Evolutionary conservation across 2,113 vertebrate species (phyloP), one percentile per base, ranked within the genome.

Genomic region (Epinephelus moara): DNA sequence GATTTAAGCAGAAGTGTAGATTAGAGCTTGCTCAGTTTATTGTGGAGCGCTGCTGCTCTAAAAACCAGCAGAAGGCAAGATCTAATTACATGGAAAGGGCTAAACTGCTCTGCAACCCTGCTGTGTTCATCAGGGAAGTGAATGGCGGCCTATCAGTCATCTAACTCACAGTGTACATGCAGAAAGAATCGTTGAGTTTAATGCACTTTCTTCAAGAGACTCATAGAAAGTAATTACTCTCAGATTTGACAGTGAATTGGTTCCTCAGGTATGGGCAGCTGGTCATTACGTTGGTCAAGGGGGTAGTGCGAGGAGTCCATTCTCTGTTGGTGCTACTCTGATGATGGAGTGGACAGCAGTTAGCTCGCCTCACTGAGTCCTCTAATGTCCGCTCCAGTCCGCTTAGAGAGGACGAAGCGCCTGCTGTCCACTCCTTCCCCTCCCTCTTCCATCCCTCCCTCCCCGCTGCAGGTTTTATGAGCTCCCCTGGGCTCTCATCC

Each of bases 401-500:
- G 86, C 90, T 90, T 82, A 88, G 91, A 90, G 84, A 92, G 93
- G 91, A 93, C 93, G 82, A 90, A 87, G 88, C 66, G 93, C 92
- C 95, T 94, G 93, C 93, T 95, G 93, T 95, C 94, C 93, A 92
- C 91, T 94, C 86, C 85, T 87, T 91, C 79, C 80, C 81, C 81
- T 81, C 80, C 85, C 50, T 62, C 78, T 56, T 86, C 87, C 86
- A 77, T 87, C 84, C 78, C 86, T 90, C 85, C 86, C 92, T 91
- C 89, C 90, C 89, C 30, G 53, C 91, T 94, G 91, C 92, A 95
- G 95, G 91, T 96, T 96, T 96, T 95, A 96, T 96, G 93, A 95
- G 95, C 88, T 96, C 95, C 95, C 94, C 87, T 96, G 95, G 95
- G 94, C 94, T 95, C 94, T 92, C 93, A 96, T 96, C 95, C 95